A percentile compares a stretch with the other conserved stretches of the same genome.
phyloP scores from a whole-genome alignment of 2,888 invertebrate species.

The Chloromyia formosa region DNA sequence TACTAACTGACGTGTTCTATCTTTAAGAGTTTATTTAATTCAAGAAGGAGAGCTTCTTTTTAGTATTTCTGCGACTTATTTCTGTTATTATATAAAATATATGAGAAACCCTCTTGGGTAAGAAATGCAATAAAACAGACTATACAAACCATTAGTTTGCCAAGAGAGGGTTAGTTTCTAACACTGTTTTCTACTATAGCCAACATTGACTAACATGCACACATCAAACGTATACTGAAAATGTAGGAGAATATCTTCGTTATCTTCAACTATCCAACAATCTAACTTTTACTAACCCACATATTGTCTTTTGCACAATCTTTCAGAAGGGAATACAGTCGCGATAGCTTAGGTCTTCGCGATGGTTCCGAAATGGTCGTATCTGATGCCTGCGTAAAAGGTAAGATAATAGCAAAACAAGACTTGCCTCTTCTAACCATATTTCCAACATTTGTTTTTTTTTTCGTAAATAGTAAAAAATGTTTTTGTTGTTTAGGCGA shows the following conservation, averaged over 20 bases:
- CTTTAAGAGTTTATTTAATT: conserved; percentile 14
- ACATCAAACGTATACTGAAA: neutral
- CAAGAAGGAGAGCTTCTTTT: too few species aligned
- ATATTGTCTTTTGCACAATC: neutral
- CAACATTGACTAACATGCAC: neutral
- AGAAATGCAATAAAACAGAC: too few species aligned
- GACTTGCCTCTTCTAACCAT: neutral
- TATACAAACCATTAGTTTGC: too few species aligned
- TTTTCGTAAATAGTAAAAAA: conserved; percentile 28
- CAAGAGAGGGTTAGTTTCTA: too few species aligned
- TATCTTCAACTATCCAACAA: too few species aligned
- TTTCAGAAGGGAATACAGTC: conserved; percentile 60
- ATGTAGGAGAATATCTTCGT: neutral
- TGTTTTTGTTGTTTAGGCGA: conserved; percentile 54
- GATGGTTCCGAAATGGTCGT: conserved; percentile 83
- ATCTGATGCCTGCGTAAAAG: conserved; percentile 69
- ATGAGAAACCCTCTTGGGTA: too few species aligned
- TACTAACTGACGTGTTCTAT: too few species aligned
- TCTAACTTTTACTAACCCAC: conserved; percentile 1
- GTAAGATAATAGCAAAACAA: conserved; percentile 50
- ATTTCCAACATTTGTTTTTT: conserved; percentile 1
- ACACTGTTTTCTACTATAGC: too few species aligned
- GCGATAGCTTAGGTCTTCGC: conserved; percentile 65
- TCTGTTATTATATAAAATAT: too few species aligned
- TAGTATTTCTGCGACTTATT: too few species aligned